Conservation (phyloP, 2,113 vertebrate species). For the Myotis davidii region DNA sequence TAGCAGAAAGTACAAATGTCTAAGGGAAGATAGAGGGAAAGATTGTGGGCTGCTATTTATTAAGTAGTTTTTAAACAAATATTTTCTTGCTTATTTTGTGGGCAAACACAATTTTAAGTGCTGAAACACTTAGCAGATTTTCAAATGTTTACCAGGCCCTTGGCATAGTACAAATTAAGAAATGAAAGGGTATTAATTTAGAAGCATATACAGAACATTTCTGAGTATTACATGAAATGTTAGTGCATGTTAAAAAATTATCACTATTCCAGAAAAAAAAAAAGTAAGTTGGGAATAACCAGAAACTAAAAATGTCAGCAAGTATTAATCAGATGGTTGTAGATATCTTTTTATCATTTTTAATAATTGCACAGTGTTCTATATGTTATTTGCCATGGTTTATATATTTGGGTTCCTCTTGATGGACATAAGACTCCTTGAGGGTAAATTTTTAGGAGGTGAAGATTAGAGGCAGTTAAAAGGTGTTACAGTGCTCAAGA, state of each 20-base stretch:
- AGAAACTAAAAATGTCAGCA: neutral
- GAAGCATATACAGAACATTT: neutral
- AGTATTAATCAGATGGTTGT: neutral
- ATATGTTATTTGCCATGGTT: neutral
- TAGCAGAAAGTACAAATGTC: neutral
- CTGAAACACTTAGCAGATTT: neutral
- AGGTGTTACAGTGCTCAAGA: neutral
- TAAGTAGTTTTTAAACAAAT: neutral
- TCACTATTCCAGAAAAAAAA: neutral
- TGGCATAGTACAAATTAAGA: neutral
- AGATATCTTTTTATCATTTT: neutral
- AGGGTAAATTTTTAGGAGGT: neutral
- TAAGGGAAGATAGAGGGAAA: neutral
- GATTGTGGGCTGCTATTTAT: neutral
- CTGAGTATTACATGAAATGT: neutral
- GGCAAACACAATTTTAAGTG: conserved; percentile 18
- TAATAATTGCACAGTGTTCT: neutral
- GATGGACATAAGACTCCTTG: neutral
- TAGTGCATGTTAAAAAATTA: neutral
- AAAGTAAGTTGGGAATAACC: neutral
- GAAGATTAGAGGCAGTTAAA: neutral
- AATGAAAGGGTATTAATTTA: neutral
- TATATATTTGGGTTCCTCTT: neutral
- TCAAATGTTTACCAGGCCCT: conserved; percentile 19
- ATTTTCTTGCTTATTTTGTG: conserved; percentile 14